phyloP scores from a whole-genome alignment of 2,797 vertebrate genomes.

The Falco novaeseelandiae region DNA sequence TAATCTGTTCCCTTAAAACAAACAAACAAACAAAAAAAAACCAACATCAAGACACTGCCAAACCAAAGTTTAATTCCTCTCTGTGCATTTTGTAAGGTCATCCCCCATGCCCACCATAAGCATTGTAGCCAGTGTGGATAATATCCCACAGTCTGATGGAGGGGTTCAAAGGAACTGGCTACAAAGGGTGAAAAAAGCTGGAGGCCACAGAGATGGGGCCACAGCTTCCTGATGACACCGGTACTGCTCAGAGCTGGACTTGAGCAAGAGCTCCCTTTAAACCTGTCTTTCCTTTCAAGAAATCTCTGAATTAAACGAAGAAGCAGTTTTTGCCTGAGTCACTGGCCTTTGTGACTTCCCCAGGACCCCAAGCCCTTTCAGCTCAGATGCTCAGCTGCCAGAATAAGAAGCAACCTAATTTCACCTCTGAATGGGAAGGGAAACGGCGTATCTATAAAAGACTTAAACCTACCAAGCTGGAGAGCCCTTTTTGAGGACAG shows the following conservation, averaged over 20 bases:
- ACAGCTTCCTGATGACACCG: background rate
- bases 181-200: background rate
- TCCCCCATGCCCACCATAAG: rapidly evolving
- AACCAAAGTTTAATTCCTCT: background rate
- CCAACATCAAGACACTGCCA: background rate
- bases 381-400: background rate
- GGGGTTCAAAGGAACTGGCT: background rate
- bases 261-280: background rate
- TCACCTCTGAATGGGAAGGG: background rate
- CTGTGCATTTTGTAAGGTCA: background rate
- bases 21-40: background rate
- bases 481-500: background rate
- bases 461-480: background rate
- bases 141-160: background rate
- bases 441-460: background rate
- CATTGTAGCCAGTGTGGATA: rapidly evolving
- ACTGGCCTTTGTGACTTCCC: background rate
- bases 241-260: background rate
- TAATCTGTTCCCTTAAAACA: background rate
- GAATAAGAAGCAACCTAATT: background rate
- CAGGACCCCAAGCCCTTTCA: background rate
- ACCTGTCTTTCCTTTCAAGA: background rate
- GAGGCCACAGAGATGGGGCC: background rate
- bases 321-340: background rate
- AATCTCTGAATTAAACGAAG: background rate